A percentile compares a stretch with the other conserved stretches of the same genome.
Evolutionary conservation across 2,888 invertebrate species (phyloP).

Genomic region (Oegoconia quadripuncta): DNA sequence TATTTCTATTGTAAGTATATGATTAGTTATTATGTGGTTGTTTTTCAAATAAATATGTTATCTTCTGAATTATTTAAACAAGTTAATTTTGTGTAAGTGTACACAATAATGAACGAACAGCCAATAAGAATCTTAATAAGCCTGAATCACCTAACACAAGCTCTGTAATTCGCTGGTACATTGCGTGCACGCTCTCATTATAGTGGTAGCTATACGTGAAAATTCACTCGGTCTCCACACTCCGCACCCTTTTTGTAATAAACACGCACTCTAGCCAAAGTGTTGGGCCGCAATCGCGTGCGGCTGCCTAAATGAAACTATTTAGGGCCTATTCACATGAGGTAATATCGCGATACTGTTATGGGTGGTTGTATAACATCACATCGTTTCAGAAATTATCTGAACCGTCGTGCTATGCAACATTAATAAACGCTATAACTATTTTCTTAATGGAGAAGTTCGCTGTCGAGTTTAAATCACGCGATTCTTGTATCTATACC

Average conservation of each 20-base stretch:
- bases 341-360: slow-evolving; percentile 7
- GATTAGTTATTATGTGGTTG: too few relatives aligned
- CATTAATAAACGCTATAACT: too few relatives aligned
- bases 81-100: too few relatives aligned
- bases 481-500: not conserved
- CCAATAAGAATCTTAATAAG: slow-evolving; percentile 9
- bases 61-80: too few relatives aligned
- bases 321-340: slow-evolving; percentile 26
- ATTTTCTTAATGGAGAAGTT: too few relatives aligned
- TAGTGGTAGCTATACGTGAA: slow-evolving; percentile 49
- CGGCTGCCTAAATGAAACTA: slow-evolving; percentile 35
- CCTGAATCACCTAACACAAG: slow-evolving; percentile 16
- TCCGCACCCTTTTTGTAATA: slow-evolving; percentile 47
- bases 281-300: slow-evolving; percentile 43
- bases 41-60: too few relatives aligned
- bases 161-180: slow-evolving; percentile 23
- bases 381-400: not conserved
- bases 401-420: not conserved
- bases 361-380: not conserved
- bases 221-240: slow-evolving; percentile 49
- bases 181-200: slow-evolving; percentile 63
- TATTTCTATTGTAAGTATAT: too few relatives aligned
- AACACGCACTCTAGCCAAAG: slow-evolving; percentile 48
- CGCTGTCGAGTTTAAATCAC: not conserved
- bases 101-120: slow-evolving; percentile 1